Conservation (phyloP, 2,113 vertebrate genomes). For the Pangasianodon gigas region DNA sequence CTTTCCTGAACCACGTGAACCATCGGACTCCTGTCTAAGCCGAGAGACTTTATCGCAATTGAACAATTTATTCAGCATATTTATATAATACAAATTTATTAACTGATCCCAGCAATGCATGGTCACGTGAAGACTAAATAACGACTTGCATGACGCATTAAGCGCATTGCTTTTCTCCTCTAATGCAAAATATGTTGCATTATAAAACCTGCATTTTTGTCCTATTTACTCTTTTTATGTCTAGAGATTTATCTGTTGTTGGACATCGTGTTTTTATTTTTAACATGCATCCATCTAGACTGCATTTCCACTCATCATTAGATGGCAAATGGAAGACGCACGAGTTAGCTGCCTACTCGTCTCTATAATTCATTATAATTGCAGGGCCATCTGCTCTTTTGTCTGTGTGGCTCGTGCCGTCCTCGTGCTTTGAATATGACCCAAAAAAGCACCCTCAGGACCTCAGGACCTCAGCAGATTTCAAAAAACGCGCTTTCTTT, state of each 20-base stretch:
- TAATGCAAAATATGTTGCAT: background rate
- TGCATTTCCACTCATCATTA: background rate
- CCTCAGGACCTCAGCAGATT: constrained; percentile 41
- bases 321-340: background rate
- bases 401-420: constrained; percentile 76
- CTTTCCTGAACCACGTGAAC: background rate
- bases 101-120: background rate
- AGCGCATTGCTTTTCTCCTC: background rate
- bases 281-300: background rate
- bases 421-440: constrained; percentile 74
- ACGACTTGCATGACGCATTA: background rate
- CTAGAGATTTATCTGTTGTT: background rate
- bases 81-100: background rate
- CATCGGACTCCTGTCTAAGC: constrained; percentile 13
- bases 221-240: background rate
- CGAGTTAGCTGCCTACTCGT: constrained; percentile 32
- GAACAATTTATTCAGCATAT: constrained; percentile 18
- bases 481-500: constrained; percentile 66
- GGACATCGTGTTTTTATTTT: background rate
- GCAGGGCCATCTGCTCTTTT: constrained; percentile 76
- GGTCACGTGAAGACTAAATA: background rate
- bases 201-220: background rate
- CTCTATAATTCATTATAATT: constrained; percentile 60
- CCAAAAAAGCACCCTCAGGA: constrained; percentile 45
- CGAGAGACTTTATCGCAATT: background rate